A percentile compares a stretch with the other conserved stretches of the same genome.
phyloP scores from a whole-genome alignment of 2,888 invertebrate genomes.

The Pterobdella sp. region DNA sequence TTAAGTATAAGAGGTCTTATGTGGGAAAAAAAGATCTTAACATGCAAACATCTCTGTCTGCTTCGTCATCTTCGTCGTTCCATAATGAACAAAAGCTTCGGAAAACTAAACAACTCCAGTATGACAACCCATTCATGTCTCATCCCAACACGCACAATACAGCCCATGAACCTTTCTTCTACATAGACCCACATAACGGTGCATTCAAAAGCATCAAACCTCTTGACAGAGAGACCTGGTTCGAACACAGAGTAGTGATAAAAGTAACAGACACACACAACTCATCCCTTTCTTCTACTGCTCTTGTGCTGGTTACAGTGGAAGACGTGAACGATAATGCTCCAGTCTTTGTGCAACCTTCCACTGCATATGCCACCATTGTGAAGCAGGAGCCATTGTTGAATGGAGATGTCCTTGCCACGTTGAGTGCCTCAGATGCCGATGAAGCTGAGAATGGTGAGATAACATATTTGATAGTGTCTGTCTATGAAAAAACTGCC shows the following conservation, averaged over 20 bases:
- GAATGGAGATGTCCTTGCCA: slow-evolving; percentile 32
- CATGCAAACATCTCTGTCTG: no score
- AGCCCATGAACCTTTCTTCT: slow-evolving; percentile 11
- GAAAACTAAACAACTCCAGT: no score
- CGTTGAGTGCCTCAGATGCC: slow-evolving; percentile 30
- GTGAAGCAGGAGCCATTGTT: slow-evolving; percentile 25
- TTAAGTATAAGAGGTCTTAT: no score
- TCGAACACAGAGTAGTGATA: slow-evolving; percentile 30
- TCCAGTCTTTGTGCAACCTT: slow-evolving; percentile 35
- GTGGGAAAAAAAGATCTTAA: no score
- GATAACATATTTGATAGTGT: slow-evolving; percentile 29
- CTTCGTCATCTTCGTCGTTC: neutral
- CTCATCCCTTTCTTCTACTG: slow-evolving; percentile 28
- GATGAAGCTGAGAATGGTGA: slow-evolving; percentile 34
- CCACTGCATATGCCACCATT: slow-evolving; percentile 29
- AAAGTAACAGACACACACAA: slow-evolving; percentile 29
- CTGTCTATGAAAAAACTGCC: slow-evolving; percentile 1
- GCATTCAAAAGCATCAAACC: slow-evolving; percentile 40
- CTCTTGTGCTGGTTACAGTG: slow-evolving; percentile 32
- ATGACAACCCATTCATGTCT: no score
- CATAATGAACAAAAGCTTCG: neutral
- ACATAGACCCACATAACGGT: slow-evolving; percentile 39
- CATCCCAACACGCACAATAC: neutral
- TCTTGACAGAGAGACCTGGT: slow-evolving; percentile 33
- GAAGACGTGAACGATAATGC: slow-evolving; percentile 39